A percentile compares a stretch with the other conserved stretches of the same genome.
Conservation (phyloP, 1,140 invertebrate species). For the Conus ventricosus region DNA sequence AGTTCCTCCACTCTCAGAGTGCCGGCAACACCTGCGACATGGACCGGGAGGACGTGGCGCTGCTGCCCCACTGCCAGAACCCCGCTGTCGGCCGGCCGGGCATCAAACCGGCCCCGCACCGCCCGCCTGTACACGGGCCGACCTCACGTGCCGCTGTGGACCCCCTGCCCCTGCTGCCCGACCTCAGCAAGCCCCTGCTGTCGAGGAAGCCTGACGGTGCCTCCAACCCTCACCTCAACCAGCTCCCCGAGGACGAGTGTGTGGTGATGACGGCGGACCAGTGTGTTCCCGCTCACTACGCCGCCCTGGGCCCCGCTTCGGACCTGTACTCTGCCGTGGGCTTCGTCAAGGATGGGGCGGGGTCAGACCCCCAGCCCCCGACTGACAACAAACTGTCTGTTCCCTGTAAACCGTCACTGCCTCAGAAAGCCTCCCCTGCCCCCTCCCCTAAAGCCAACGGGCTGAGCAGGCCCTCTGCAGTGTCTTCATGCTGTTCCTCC, state of each 20-base stretch:
- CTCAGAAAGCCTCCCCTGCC: conserved; percentile 58
- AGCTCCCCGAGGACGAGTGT: conserved; percentile 42
- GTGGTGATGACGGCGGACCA: neutral
- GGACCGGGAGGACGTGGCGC: conserved; percentile 37
- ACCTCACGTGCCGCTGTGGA: neutral
- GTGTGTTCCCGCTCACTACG: conserved; percentile 11
- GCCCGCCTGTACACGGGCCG: too few species aligned
- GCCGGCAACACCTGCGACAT: conserved; percentile 38
- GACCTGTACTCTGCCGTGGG: neutral
- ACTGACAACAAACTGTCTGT: conserved; percentile 19
- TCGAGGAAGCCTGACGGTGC: conserved; percentile 88
- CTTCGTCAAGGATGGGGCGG: conserved; percentile 7
- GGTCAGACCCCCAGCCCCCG: conserved; percentile 16
- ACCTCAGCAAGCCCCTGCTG: conserved; percentile 49
- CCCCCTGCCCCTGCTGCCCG: conserved; percentile 1
- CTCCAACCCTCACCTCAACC: conserved; percentile 87
- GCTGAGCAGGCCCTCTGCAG: conserved; percentile 23
- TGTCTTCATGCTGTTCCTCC: conserved; percentile 36
- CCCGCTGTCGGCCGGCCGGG: neutral
- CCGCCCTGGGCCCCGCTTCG: neutral
- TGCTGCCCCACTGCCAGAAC: conserved; percentile 40
- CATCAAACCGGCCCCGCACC: conserved; percentile 27
- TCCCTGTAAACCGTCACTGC: conserved; percentile 38
- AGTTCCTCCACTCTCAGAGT: conserved; percentile 65
- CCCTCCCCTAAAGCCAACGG: conserved; percentile 41